Percentiles rank a stretch among this genome's conserved stretches.
These are phyloP conservation scores for Sericinus montela DNA, from an alignment of 2,888 invertebrate species.

Conservation along the genomic window DNA sequence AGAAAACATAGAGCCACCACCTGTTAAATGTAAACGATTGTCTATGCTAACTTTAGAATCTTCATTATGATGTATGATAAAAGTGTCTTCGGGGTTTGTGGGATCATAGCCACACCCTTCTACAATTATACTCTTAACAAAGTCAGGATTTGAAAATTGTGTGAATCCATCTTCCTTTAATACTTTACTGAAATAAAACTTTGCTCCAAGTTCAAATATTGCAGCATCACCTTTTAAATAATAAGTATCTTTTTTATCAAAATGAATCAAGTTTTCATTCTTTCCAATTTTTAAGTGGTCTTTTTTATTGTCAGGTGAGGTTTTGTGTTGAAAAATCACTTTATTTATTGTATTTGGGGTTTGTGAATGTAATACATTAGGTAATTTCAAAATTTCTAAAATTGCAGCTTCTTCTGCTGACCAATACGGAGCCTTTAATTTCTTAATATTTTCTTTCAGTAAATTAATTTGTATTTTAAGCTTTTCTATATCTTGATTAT, in stretches of 20 bases:
- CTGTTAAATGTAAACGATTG: slow-evolving; percentile 85
- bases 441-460: slow-evolving; percentile 82
- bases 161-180: slow-evolving; percentile 72
- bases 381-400: slow-evolving; percentile 81
- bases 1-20: slow-evolving; percentile 85
- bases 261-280: slow-evolving; percentile 75
- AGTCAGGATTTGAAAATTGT: slow-evolving; percentile 88
- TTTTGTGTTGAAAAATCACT: slow-evolving; percentile 44
- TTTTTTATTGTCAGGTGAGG: slow-evolving; percentile 47
- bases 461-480: slow-evolving; percentile 77
- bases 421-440: slow-evolving; percentile 81
- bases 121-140: slow-evolving; percentile 85
- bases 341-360: slow-evolving; percentile 74
- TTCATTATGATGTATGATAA: slow-evolving; percentile 79
- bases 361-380: slow-evolving; percentile 82
- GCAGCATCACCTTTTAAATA: slow-evolving; percentile 84
- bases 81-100: slow-evolving; percentile 73
- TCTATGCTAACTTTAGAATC: slow-evolving; percentile 73
- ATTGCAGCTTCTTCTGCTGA: slow-evolving; percentile 86
- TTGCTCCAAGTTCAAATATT: slow-evolving; percentile 82
- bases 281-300: slow-evolving; percentile 79
- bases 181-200: slow-evolving; percentile 70
- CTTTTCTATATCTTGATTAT: slow-evolving; percentile 62
- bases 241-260: slow-evolving; percentile 78
- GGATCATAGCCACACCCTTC: slow-evolving; percentile 85